Base-by-base conservation (phyloP, 2,113 vertebrate species). In the Pandion haliaetus region DNA sequence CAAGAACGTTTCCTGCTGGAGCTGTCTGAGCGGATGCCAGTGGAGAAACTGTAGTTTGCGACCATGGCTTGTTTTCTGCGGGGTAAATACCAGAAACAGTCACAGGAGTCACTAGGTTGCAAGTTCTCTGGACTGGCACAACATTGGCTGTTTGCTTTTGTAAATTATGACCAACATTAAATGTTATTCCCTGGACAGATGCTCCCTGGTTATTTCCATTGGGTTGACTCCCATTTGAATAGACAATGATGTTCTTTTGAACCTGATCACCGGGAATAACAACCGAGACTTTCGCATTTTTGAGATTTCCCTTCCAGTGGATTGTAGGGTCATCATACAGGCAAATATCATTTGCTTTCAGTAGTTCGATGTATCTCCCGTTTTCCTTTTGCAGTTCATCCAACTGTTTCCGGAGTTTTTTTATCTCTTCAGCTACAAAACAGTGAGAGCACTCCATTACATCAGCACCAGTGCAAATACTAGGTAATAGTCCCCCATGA, bases 281-380 rank as follows among this genome's bases (percentile, higher is more conserved):
- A 97, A 99, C 99, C 8, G 99, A 98, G 82, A 99, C 98, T 96
- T 99, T 99, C 17, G 99, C 97, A 38, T 98, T 98, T 82, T 99
- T 98, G 76, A 99, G 98, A 92, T 99, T 99, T 94, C 99, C 99
- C 97, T 99, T 99, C 99, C 99, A 99, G 97, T 99, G 99, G 91
- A 99, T 98, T 7, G 99, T 99, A 66, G 99, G 99, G 95, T 99
- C 99, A 63, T 99, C 99, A 19, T 99, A 98, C 50, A 99, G 97
- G 96, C 99, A 99, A 94, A 99, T 99, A 93, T 99, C 99, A 79
- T 99, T 99, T 86, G 99, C 99, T 98, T 99, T 99, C 81, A 99
- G 98, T 61, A 99, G 98, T 73, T 99, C 99, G 3, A 99, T 99
- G 90, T 99, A 99, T 85, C 99, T 99, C 95, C 98, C 98, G 0